Base-by-base conservation (phyloP, 2,888 invertebrate species). In the Cataglyphis albicans region DNA sequence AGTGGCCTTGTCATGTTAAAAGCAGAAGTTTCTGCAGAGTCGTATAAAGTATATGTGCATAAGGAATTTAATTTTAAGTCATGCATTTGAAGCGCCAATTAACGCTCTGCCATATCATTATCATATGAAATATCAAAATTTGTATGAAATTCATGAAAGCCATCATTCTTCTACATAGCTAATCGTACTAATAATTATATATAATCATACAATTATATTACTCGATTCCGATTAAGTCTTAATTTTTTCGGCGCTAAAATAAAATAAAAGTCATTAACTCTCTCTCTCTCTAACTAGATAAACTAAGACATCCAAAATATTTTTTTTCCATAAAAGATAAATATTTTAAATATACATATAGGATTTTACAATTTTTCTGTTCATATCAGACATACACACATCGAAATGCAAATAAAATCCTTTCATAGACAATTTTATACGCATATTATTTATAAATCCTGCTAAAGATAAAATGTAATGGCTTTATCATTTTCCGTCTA, bases 31-130 rank as follows among this genome's bases (percentile, higher is more conserved):
- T 86, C 73, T 44, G 76, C 73, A 81, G 63, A 9, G 55, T 73
- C 82, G 21, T 70, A 7, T 35, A 35, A 35, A 0, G 35, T 6
- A 0, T 35, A 35, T 84, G 83, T 85, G 83, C 87, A 91, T 91
- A 91, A 89, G 87, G 84, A 89, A 87, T 91, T 91, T 91, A 90
- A 87, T 86, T 87, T 87, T 85, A 88, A 88, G 88, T 89, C 90
- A 90, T 88, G 89, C 88, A 84, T 87, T 89, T 85, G 21, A 41
- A 57, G n/a, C 29, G 55, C 29, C 57, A 76, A 67, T 76, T 67
- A 67, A 76, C 29, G 38, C 41, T 76, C 29, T n/a, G 10, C 25
- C 29, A 57, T 68, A 29, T 68, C 29, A 68, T 68, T 75, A 52
- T 25, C 25, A 25, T 25, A 25, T 25, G 1, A 25, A 25, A 25